phyloP scores from a whole-genome alignment of 2,888 invertebrate genomes.

The Panzeria rudis region DNA sequence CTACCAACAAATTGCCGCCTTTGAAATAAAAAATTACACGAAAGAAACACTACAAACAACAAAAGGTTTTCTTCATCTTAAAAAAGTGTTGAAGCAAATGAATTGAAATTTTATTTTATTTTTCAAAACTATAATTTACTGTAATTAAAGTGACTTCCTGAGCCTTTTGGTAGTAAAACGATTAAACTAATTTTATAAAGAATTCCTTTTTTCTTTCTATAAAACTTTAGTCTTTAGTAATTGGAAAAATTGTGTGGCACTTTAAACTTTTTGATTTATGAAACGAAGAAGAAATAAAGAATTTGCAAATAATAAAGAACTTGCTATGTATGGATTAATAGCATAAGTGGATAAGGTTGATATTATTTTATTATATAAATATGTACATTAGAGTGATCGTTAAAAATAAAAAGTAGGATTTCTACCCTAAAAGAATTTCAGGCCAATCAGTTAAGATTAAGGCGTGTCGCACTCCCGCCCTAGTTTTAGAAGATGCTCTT shows the following conservation, averaged over 20 bases:
- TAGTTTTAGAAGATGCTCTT: too few relatives aligned
- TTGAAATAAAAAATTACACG: conserved; percentile 6
- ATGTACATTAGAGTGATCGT: too few relatives aligned
- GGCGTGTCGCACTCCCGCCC: too few relatives aligned
- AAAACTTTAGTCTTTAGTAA: conserved; percentile 7
- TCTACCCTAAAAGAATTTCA: too few relatives aligned
- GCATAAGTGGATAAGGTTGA: too few relatives aligned
- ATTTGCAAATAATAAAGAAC: too few relatives aligned
- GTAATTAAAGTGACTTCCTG: conserved; percentile 50
- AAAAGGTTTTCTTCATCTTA: conserved; percentile 9
- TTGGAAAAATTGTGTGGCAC: conserved; percentile 7
- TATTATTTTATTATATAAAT: too few relatives aligned
- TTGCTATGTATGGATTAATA: neutral
- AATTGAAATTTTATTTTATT: conserved; percentile 28
- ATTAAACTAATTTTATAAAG: conserved; percentile 34
- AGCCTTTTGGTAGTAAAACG: conserved; percentile 27
- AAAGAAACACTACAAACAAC: conserved; percentile 21
- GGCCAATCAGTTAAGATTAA: too few relatives aligned
- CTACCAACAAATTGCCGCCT: neutral
- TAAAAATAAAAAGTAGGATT: too few relatives aligned
- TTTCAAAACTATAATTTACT: conserved; percentile 52
- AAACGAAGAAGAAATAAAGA: neutral
- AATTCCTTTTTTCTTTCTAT: neutral
- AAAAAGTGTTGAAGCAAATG: conserved; percentile 41
- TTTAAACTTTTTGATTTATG: conserved; percentile 25